Evolutionary conservation across 2,113 vertebrate species (phyloP).

Genomic region (Ciconia boyciana): DNA sequence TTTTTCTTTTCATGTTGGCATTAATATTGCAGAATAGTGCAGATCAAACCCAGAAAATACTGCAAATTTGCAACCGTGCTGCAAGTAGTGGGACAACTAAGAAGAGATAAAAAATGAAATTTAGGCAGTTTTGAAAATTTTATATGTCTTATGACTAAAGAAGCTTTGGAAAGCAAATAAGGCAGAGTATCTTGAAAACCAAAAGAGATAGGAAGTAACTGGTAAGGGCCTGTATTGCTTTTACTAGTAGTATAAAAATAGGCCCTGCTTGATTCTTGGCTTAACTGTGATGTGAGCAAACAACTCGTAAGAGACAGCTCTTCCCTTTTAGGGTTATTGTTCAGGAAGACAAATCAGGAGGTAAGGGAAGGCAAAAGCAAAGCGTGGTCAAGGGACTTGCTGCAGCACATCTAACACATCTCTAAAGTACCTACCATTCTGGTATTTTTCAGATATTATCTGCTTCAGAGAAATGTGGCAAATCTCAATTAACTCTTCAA

Average conservation of each 20-base stretch:
- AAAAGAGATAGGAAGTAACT: not conserved
- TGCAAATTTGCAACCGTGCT: not conserved
- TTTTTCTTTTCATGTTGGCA: not conserved
- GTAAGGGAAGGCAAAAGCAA: not conserved
- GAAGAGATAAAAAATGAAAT: not conserved
- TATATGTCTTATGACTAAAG: not conserved
- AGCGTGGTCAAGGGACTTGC: not conserved
- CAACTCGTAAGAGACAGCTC: not conserved
- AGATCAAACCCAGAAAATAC: not conserved
- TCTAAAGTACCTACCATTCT: not conserved
- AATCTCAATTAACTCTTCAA: not conserved
- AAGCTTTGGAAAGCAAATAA: not conserved
- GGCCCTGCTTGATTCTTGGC: not conserved
- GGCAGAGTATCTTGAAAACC: not conserved
- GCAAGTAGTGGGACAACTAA: not conserved
- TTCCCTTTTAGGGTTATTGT: not conserved
- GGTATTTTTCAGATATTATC: not conserved
- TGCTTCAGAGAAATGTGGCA: not conserved
- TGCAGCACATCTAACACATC: not conserved
- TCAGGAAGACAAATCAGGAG: not conserved
- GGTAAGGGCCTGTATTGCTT: not conserved
- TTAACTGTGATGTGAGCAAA: not conserved
- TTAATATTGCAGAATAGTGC: not conserved
- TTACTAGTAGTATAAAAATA: not conserved
- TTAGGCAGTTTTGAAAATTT: not conserved